Percentiles rank a stretch among this genome's conserved stretches.
Evolutionary conservation across 23 tunicate species (phyloP).

Genomic region (Clavelina lepadiformis): DNA sequence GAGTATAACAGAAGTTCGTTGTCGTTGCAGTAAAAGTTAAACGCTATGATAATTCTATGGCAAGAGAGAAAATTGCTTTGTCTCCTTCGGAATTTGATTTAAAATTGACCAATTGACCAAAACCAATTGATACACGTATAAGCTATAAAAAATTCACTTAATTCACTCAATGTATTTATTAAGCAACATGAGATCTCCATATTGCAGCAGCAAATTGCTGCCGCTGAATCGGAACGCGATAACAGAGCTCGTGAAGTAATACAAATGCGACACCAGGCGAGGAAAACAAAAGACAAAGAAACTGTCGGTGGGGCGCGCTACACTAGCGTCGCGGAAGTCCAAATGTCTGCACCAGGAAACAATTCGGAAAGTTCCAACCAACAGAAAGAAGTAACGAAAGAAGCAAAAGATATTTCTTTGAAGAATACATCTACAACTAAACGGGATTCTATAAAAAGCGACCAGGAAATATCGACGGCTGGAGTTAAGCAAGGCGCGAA

Average conservation of each 20-base stretch:
- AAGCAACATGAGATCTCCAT: conserved; percentile 47
- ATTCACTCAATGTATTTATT: neutral
- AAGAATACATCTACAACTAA: too few species aligned
- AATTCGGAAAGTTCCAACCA: too few species aligned
- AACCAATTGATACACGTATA: too few species aligned
- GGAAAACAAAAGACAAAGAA: neutral
- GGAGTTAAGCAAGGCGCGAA: too few species aligned
- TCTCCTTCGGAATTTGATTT: neutral
- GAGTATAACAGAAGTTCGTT: neutral
- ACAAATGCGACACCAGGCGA: conserved; percentile 49
- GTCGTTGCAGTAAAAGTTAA: neutral
- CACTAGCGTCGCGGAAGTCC: neutral
- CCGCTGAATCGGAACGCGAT: conserved; percentile 72
- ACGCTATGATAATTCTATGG: neutral
- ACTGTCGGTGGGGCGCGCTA: neutral
- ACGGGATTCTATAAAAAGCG: too few species aligned
- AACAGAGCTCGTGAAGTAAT: conserved; percentile 51
- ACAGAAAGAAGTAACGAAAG: conserved; percentile 8
- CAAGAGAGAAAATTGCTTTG: neutral
- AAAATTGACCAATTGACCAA: too few species aligned
- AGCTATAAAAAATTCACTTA: neutral
- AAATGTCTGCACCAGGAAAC: neutral
- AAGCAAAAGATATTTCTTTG: neutral
- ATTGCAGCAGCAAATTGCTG: conserved; percentile 52
- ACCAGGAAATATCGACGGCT: too few species aligned